phyloP scores from a whole-genome alignment of 2,888 invertebrate genomes.

The Dicranocentrus wangi region DNA sequence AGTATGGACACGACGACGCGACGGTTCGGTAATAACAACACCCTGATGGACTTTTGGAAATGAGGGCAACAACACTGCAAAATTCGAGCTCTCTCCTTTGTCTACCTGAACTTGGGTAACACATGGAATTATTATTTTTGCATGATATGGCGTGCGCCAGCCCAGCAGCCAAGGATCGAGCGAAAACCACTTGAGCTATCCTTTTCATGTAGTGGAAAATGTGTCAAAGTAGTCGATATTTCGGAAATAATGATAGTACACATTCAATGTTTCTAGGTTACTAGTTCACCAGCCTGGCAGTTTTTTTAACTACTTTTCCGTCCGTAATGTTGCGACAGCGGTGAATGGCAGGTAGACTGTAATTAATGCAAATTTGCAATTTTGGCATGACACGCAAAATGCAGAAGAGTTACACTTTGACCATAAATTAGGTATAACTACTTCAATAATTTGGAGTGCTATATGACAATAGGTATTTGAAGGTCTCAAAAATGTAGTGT shows the following conservation, averaged over 20 bases:
- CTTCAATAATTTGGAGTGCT: no score
- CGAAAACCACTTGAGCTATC: not conserved
- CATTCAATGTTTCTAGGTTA: conserved; percentile 52
- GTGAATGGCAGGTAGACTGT: not conserved
- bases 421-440: no score
- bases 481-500: no score
- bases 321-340: not conserved
- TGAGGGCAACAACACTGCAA: conserved; percentile 39
- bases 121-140: not conserved
- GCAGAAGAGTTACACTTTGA: no score
- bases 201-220: conserved; percentile 2
- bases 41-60: conserved; percentile 42
- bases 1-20: no score
- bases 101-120: not conserved
- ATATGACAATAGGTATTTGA: no score
- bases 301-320: not conserved
- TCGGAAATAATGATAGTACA: conserved; percentile 30
- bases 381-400: no score
- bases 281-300: conserved; percentile 32
- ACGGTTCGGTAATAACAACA: conserved; percentile 24
- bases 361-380: not conserved
- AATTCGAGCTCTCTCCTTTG: no score
- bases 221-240: conserved; percentile 38
- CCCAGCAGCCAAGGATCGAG: conserved; percentile 13
- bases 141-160: not conserved